Evolutionary conservation across 2,888 invertebrate species (phyloP), one percentile per base, ranked within the genome.

Genomic region (Lepas anatifera): DNA sequence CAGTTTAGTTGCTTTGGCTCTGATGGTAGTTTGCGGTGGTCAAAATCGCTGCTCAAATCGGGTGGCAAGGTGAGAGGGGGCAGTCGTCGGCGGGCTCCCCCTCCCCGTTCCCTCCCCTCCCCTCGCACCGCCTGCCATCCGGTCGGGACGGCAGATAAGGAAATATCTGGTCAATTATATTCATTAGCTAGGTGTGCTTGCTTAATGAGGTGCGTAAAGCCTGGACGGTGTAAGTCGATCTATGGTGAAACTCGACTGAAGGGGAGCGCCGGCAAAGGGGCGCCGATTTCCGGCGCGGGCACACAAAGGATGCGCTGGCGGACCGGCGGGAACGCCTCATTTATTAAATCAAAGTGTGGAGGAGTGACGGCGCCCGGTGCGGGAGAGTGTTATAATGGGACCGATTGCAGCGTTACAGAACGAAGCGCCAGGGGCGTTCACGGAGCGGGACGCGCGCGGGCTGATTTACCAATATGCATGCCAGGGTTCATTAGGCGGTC

Each of bases 281-380:
- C 8, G 29, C 29, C 10, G 16, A 6, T 18, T 25, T 8, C 52
- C 52, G 29, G 52, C 16, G 32, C n/a, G 16, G 52, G 52, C 29
- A 18, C 7, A 52, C 52, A 52, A 52, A 52, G 52, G 52, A 29
- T 29, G 29, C 13, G 16, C 29, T 10, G 16, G 16, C 16, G 29
- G 4, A 3, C 25, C 3, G 6, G n/a, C n/a, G 16, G 29, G 29
- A 4, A 3, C 18, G 52, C 3, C 6, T 29, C 52, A 52, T 52
- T 52, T 52, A 52, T 52, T 52, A 52, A 52, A 52, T 52, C 52
- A 52, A 29, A 29, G 52, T 52, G 52, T 52, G 29, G 52, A 29
- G 18, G 52, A 52, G 52, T 29, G 52, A 52, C 52, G 52, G 29
- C 29, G 13, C 16, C 6, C n/a, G 10, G 18, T 16, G 52, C 29